Evolutionary conservation across 2,888 invertebrate genomes (phyloP).

Genomic region (Patella ulyssiponensis): DNA sequence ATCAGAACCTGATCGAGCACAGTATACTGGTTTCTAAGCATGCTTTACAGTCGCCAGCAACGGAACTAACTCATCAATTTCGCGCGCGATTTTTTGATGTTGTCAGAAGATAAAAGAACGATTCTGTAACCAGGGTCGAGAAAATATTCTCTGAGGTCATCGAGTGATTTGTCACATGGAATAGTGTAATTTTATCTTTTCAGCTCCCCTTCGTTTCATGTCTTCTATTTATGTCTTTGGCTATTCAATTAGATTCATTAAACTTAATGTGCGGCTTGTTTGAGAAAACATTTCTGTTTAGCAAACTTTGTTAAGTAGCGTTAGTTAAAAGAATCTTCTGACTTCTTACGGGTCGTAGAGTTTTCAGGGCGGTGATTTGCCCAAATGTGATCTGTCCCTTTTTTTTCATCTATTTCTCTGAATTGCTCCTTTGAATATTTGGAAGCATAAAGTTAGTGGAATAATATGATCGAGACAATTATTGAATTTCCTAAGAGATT

Average conservation of each 20-base stretch:
- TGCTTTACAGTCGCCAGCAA: background rate
- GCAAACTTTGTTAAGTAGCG: too few relatives aligned
- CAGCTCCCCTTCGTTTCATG: background rate
- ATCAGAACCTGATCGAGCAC: slow-evolving; percentile 5
- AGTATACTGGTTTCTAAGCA: background rate
- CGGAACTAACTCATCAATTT: slow-evolving; percentile 5
- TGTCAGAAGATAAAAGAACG: background rate
- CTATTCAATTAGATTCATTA: background rate
- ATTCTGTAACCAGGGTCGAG: background rate
- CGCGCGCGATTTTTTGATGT: background rate
- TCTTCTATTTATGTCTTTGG: background rate
- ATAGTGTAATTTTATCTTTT: background rate
- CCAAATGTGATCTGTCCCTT: background rate
- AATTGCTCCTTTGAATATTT: background rate
- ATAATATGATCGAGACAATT: background rate
- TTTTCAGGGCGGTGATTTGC: slow-evolving; percentile 7
- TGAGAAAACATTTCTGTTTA: too few relatives aligned
- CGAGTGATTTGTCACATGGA: slow-evolving; percentile 4
- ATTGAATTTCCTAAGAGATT: background rate
- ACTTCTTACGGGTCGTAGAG: background rate
- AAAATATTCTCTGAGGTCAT: background rate
- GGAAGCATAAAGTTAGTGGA: background rate
- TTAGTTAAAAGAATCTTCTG: too few relatives aligned
- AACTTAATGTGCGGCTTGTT: too few relatives aligned
- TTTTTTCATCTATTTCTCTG: background rate